Conservation (phyloP, 2,797 vertebrate genomes). For the Hydrophis major region DNA sequence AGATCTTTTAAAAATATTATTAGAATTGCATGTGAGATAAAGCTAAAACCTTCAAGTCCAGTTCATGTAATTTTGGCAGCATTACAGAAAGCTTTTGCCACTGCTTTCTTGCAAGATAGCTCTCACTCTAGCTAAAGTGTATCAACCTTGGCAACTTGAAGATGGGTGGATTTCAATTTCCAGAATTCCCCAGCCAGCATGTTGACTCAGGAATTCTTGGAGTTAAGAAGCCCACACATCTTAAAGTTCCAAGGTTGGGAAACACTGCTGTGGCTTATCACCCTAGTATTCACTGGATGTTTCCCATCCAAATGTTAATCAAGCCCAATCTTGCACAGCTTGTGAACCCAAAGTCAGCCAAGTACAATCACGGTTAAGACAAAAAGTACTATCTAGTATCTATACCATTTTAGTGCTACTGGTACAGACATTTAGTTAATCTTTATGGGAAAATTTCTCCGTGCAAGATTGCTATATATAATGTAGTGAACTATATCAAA, state of each 20-base stretch:
- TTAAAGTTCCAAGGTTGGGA: neutral
- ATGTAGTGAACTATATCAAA: neutral
- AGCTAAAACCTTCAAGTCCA: neutral
- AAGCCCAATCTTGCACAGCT: neutral
- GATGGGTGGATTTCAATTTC: neutral
- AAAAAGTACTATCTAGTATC: constrained; percentile 48
- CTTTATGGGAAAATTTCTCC: neutral
- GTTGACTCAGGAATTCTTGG: too few relatives aligned
- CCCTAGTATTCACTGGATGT: neutral
- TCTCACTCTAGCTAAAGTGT: neutral
- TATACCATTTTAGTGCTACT: constrained; percentile 31
- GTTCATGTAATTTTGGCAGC: neutral
- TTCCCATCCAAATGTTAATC: neutral
- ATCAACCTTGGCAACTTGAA: neutral
- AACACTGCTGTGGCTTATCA: neutral
- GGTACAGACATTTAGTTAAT: neutral
- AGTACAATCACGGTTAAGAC: neutral
- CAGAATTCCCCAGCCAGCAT: neutral
- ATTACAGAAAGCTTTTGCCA: neutral
- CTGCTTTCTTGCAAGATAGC: neutral
- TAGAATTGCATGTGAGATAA: neutral
- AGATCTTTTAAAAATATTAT: neutral
- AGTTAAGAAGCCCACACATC: too few relatives aligned
- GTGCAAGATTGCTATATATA: neutral
- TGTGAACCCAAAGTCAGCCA: neutral